Percentiles rank a stretch among this genome's conserved stretches.
Evolutionary conservation across 2,888 invertebrate genomes (phyloP).

Genomic region (Dyspetes luteomarginatus): DNA sequence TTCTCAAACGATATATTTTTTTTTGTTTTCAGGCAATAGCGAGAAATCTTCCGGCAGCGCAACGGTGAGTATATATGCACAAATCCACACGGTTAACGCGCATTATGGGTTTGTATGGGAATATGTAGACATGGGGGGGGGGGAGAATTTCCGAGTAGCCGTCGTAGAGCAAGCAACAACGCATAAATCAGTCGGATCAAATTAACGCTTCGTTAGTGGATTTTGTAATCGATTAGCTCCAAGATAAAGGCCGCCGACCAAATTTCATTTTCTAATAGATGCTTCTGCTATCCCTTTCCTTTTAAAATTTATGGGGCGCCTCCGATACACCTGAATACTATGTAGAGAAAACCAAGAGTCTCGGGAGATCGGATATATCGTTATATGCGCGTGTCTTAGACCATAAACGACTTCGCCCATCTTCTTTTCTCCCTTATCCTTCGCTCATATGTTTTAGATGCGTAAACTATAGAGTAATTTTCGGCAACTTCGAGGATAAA

Average conservation of each 20-base stretch:
- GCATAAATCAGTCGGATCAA: slow-evolving; percentile 60
- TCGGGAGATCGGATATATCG: slow-evolving; percentile 22
- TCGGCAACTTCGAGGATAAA: not conserved
- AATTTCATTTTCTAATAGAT: slow-evolving; percentile 69
- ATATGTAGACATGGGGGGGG: not conserved
- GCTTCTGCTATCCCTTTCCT: slow-evolving; percentile 42
- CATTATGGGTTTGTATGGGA: slow-evolving; percentile 4
- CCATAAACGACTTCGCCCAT: not conserved
- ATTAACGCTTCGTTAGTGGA: slow-evolving; percentile 71
- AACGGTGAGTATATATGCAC: slow-evolving; percentile 75
- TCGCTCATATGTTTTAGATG: not conserved
- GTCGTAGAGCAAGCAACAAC: not conserved
- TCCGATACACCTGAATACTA: slow-evolving; percentile 5
- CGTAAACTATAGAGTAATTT: not conserved
- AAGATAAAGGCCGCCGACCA: slow-evolving; percentile 68
- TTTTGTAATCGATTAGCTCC: slow-evolving; percentile 71
- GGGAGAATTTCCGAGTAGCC: slow-evolving; percentile 4
- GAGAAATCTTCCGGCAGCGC: slow-evolving; percentile 68
- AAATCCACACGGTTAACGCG: not conserved
- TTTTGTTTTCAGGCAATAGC: slow-evolving; percentile 76
- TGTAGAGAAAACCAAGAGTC: slow-evolving; percentile 19
- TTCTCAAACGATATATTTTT: slow-evolving; percentile 52
- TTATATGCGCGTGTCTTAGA: slow-evolving; percentile 47
- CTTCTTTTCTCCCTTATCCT: not conserved
- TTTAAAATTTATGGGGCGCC: slow-evolving; percentile 71